Conservation (phyloP, 2,888 invertebrate species). For the Sympetrum striolatum region DNA sequence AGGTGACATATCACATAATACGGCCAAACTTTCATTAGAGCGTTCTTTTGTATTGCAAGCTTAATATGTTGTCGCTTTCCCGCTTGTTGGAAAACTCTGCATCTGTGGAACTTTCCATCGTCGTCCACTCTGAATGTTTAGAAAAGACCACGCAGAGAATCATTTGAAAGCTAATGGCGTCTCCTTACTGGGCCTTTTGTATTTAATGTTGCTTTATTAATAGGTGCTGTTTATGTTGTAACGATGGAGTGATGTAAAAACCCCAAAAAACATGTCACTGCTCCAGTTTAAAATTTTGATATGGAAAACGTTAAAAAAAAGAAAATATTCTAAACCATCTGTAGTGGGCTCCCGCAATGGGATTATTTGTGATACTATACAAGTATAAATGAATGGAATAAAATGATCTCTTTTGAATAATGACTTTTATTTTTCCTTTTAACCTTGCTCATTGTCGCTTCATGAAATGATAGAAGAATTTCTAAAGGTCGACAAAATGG, state of each 20-base stretch:
- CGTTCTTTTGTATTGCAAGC: neutral
- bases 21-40: neutral
- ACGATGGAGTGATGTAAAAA: slow-evolving; percentile 1
- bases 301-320: slow-evolving; percentile 18
- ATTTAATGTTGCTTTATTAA: slow-evolving; percentile 7
- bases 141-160: neutral
- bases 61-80: neutral
- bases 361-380: slow-evolving; percentile 42
- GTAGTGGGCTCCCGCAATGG: slow-evolving; percentile 7
- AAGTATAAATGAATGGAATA: slow-evolving; percentile 20
- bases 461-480: neutral
- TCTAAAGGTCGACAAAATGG: neutral
- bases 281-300: neutral
- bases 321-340: slow-evolving; percentile 16
- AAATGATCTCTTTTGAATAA: slow-evolving; percentile 21
- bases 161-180: neutral
- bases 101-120: neutral
- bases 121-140: neutral
- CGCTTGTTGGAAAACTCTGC: neutral
- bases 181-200: neutral
- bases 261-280: neutral
- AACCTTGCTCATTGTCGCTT: neutral
- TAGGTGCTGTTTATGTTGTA: slow-evolving; percentile 31
- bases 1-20: neutral
- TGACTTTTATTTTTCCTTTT: neutral